Evolutionary conservation across 2,797 vertebrate species (phyloP).

Genomic region (Semaprochilodus insignis): DNA sequence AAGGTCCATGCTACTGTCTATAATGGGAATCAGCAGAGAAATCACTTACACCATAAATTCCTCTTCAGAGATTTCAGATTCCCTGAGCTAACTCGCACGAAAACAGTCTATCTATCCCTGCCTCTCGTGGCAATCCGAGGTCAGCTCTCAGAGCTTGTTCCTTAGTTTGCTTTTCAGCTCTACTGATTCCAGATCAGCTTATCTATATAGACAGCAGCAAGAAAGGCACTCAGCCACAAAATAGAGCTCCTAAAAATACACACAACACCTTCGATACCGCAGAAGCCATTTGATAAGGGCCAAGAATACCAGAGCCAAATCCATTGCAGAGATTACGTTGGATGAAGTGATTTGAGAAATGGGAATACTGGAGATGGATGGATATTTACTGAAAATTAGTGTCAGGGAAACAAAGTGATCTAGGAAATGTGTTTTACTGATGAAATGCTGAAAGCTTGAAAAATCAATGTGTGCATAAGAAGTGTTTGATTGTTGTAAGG

Average conservation of each 20-base stretch:
- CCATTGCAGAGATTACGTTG: conserved; percentile 30
- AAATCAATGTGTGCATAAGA: neutral
- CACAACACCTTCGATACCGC: conserved; percentile 65
- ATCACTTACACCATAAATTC: conserved; percentile 44
- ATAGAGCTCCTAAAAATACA: conserved; percentile 74
- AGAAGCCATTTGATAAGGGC: conserved; percentile 68
- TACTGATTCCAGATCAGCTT: conserved; percentile 73
- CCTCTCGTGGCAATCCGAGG: conserved; percentile 61
- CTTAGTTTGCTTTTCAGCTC: conserved; percentile 74
- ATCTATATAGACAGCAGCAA: conserved; percentile 67
- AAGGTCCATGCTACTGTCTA: conserved; percentile 24
- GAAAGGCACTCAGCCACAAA: conserved; percentile 71
- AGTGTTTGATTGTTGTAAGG: neutral
- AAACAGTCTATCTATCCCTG: conserved; percentile 59
- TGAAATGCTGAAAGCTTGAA: conserved; percentile 16
- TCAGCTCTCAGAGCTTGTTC: conserved; percentile 66
- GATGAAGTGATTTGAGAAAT: conserved; percentile 47
- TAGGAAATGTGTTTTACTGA: conserved; percentile 15
- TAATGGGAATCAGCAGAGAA: conserved; percentile 40
- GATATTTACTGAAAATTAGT: conserved; percentile 25
- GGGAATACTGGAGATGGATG: conserved; percentile 24
- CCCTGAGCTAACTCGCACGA: conserved; percentile 58
- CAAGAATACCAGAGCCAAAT: conserved; percentile 50
- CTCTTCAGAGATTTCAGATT: conserved; percentile 54
- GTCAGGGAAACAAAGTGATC: neutral